Base-by-base conservation (phyloP, 1,140 invertebrate species). In the Sycobia sp. region DNA sequence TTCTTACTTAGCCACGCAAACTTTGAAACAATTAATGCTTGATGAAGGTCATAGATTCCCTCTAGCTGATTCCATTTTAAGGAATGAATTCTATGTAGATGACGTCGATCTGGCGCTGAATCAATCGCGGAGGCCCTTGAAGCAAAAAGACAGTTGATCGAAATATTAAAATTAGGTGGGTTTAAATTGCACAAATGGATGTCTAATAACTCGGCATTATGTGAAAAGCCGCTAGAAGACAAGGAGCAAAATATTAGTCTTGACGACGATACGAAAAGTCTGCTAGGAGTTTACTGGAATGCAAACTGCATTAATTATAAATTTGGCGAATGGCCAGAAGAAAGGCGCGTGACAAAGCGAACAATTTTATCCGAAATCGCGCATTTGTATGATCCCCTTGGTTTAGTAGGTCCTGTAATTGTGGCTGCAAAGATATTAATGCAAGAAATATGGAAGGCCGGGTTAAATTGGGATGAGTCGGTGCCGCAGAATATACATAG, bases 11-110 rank as follows among this genome's bases (percentile, higher is more conserved):
- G 55, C 63, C 3, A 39, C 38, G 7, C 49, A 43, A 13, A 29
- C 36, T n/a, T 38, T 79, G 5, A 32, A 72, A 43, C 67, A 76
- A 56, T 44, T 78, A 14, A 72, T 71, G 18, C n/a, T 63, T 13
- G 73, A 77, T 51, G 66, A 73, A 53, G 63, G 59, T 11, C 23
- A 68, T 4, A 39, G 47, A 1, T 72, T 54, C 55, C 74, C 73
- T 8, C 3, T 16, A 38, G 56, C 39, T 20, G 29, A 56, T 1
- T 5, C 20, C 27, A 23, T 27, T n/a, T 10, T 58, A 22, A 49
- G 14, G 7, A 38, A 36, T 3, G 34, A 58, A 23, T 41, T 54
- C 22, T 65, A 65, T 39, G 47, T 65, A 10, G 56, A 60, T 36
- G 51, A 65, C 23, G 16, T 54, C 11, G 56, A 20, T 27, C 53